phyloP scores from a whole-genome alignment of 2,113 vertebrate species.

The Tyto alba region DNA sequence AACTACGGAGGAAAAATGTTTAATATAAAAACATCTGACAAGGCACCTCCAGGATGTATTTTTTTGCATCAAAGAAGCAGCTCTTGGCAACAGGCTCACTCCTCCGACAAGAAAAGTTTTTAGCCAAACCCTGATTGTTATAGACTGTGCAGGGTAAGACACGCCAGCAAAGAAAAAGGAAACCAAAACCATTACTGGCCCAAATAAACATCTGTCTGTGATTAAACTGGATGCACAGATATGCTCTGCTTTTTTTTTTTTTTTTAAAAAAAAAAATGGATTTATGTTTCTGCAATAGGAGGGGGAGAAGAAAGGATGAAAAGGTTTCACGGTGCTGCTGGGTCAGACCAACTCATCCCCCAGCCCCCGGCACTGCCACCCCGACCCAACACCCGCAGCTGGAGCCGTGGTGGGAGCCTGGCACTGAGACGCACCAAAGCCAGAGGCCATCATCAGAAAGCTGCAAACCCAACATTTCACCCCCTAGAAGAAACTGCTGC shows the following conservation, averaged over 20 bases:
- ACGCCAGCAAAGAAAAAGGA: conserved; percentile 42
- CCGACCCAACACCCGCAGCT: rapidly evolving
- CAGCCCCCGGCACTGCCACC: not conserved
- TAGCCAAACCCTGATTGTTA: conserved; percentile 33
- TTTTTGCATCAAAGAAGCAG: conserved; percentile 70
- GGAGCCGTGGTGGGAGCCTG: rapidly evolving
- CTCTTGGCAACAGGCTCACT: conserved; percentile 59
- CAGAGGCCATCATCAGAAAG: not conserved
- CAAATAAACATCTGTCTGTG: conserved; percentile 44
- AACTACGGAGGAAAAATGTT: conserved; percentile 63
- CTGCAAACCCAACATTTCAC: not conserved
- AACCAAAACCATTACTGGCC: conserved; percentile 28
- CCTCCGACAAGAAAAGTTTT: conserved; percentile 32
- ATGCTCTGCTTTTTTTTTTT: not conserved
- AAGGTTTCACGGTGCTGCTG: not conserved
- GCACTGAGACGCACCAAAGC: not conserved
- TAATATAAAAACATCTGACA: conserved; percentile 75
- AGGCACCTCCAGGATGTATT: conserved; percentile 73
- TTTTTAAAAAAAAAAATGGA: not conserved
- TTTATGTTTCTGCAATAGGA: not conserved
- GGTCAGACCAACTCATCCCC: not conserved
- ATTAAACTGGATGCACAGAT: conserved; percentile 33
- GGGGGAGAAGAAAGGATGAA: not conserved
- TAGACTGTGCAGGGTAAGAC: not conserved
- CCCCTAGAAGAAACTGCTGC: not conserved